Conservation (phyloP, 2,113 vertebrate species). For the Dryoscopus gambensis region DNA sequence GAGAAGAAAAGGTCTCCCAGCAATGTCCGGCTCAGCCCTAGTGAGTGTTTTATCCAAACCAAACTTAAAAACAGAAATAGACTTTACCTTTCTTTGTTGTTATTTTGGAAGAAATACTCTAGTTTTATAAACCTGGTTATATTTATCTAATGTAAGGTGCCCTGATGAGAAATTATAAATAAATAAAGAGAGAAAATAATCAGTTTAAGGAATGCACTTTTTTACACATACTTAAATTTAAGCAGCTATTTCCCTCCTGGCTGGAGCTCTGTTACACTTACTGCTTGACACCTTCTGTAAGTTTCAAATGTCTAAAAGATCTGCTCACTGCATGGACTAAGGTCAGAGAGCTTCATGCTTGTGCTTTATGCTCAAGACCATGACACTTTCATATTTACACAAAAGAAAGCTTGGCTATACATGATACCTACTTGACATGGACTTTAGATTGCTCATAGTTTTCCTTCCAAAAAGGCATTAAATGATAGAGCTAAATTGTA, state of each 20-base stretch:
- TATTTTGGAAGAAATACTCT: background rate
- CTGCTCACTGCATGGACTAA: background rate
- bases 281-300: background rate
- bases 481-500: background rate
- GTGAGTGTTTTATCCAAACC: background rate
- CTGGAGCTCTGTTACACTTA: background rate
- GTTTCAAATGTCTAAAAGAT: background rate
- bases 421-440: background rate
- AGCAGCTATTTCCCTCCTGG: background rate
- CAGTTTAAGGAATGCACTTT: background rate
- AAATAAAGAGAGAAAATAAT: background rate
- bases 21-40: background rate
- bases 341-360: background rate
- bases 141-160: background rate
- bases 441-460: background rate
- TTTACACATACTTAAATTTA: background rate
- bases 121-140: background rate
- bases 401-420: background rate
- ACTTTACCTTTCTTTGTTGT: background rate
- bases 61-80: background rate
- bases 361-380: background rate
- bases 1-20: background rate
- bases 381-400: background rate
- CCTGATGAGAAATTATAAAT: background rate
- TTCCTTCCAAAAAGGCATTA: background rate